Base-by-base conservation (phyloP, 2,797 vertebrate species). In the Sebastes diploproa region DNA sequence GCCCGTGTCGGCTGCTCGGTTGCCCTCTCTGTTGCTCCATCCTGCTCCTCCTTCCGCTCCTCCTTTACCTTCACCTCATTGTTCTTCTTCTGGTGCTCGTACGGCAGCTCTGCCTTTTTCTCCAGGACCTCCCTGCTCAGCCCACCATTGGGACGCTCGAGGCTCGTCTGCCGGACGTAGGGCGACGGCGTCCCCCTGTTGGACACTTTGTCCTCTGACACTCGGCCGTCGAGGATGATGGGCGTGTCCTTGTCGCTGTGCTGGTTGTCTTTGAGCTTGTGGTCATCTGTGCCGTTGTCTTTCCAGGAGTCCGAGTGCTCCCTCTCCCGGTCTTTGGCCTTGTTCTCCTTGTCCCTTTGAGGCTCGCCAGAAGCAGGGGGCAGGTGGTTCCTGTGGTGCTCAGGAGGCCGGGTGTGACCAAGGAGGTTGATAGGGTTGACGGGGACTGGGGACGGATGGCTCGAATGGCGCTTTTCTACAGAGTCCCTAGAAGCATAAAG, bases 61-160 rank as follows among this genome's bases (percentile, higher is more conserved):
- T 99, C 98, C 94, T 99, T 99, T 83, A 99, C 98, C 92, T 97
- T 98, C 77, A 99, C 95, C 94, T 99, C 98, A 3, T 78, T 94
- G 90, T 82, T 94, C 85, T 95, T 96, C 96, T 99, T 98, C 94
- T 96, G 97, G 79, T 96, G 95, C 85, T 97, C 97, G 9, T 97
- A 97, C 0, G 96, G 94, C 20, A 93, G 88, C 0, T 96, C 94
- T 7, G 94, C 94, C 2, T 92, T 96, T 94, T 98, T 98, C 80
- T 98, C 97, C 82, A 96, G 94, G 0, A 94, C 85, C 42, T 99
- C 98, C 10, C 97, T 93, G 86, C 86, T 96, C 29, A 97, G 94
- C 56, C 95, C 96, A 13, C 97, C 95, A 13, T 93, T 97, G 10
- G 97, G 95, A 70, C 97, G 95, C n/a, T 99, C 98, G 56, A 96